These are phyloP conservation scores for Spheniscus humboldti DNA, from an alignment of 2,797 vertebrate genomes.

Conservation along the genomic window DNA sequence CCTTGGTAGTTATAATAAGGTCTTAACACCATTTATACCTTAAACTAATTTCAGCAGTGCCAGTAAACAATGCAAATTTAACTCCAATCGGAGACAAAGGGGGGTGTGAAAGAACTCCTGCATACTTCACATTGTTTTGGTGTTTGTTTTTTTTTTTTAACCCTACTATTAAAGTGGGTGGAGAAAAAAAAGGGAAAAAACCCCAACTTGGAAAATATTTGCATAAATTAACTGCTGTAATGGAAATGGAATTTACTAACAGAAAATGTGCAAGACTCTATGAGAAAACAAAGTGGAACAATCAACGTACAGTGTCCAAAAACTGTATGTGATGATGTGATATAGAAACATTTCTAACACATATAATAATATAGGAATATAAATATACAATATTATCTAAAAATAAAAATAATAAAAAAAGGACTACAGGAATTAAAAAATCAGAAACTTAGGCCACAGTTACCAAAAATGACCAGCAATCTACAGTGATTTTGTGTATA, in stretches of 20 bases:
- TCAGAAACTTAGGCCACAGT: not conserved
- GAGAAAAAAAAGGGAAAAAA: not conserved
- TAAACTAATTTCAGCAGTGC: not conserved
- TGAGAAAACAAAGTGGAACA: not conserved
- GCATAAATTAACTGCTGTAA: not conserved
- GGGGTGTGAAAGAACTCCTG: not conserved
- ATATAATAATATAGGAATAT: not conserved
- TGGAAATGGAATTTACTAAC: not conserved
- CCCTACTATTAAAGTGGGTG: not conserved
- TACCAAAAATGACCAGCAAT: not conserved
- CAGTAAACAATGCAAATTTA: not conserved
- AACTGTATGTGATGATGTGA: not conserved
- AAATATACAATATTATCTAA: not conserved
- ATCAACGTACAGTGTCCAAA: not conserved
- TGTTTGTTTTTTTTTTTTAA: rapidly evolving
- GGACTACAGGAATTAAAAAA: not conserved
- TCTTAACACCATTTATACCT: not conserved
- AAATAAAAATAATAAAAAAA: not conserved
- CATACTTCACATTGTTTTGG: not conserved
- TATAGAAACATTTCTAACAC: not conserved
- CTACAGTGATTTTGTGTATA: not conserved
- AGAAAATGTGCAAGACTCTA: not conserved
- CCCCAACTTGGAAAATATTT: not conserved
- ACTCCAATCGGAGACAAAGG: not conserved
- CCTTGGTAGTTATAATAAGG: not conserved